Base-by-base conservation (phyloP, 1,140 invertebrate species). In the Zaprionus gabonicus region DNA sequence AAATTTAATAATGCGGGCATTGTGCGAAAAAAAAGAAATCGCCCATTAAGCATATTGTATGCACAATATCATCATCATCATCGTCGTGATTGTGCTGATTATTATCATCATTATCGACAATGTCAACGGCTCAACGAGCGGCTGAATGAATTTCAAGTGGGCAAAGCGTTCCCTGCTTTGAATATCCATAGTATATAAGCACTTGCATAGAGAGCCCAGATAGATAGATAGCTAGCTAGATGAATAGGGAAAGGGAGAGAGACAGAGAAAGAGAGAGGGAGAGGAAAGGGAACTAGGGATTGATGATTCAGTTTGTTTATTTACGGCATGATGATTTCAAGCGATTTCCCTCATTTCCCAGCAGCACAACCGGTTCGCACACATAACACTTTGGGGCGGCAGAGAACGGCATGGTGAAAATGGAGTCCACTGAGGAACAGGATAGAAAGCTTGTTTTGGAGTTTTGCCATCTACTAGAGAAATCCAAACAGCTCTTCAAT, bases 401-500 rank as follows among this genome's bases (percentile, higher is more conserved):
- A 82, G 90, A 84, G 84, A 91, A 93, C 92, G 92, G 92, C 75
- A 93, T 93, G 92, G 92, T 93, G 90, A 93, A 93, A 93, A 96
- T 96, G 95, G 95, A 95, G 93, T 95, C 94, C 91, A 96, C 96
- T 94, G 96, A 96, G 91, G 96, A 97, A 83, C 96, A 97, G 93
- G 98, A 99, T 94, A 95, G 97, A 91, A 98, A 98, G 95, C 96
- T 99, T 91, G 97, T 99, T 74, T 96, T 97, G 93, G 98, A 99
- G 94, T 99, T 99, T 93, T 98, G 97, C 93, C 98, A 99, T 94
- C 94, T 99, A 83, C 94, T 99, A 53, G 98, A 99, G 93, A 99
- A 99, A 94, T 99, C 98, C 38, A 99, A 99, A 94, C 98, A 99
- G 93, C 95, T 99, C 62, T 99, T 99, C 93, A 99, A 99, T 94